A percentile compares a stretch with the other conserved stretches of the same genome.
Conservation (phyloP, 1,140 invertebrate species). For the Euura lappo region DNA sequence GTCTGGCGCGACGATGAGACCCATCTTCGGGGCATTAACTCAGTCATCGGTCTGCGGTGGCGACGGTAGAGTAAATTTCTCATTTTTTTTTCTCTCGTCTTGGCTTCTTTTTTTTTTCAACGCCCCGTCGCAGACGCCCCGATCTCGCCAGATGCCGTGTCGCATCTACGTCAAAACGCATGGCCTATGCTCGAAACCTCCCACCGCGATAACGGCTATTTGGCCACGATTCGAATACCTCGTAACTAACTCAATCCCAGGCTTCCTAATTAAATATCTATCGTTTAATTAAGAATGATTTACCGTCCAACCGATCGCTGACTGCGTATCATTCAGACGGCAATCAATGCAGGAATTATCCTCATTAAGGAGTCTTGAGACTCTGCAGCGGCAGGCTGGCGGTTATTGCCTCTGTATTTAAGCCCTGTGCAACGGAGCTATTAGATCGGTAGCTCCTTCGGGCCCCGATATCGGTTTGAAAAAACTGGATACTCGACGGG, state of each 20-base stretch:
- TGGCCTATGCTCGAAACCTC: constrained; percentile 36
- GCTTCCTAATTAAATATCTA: constrained; percentile 55
- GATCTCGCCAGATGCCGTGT: background rate
- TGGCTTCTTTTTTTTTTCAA: background rate
- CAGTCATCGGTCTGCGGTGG: too few species aligned
- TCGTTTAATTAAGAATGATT: constrained; percentile 60
- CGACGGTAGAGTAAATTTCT: background rate
- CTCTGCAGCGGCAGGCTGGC: background rate
- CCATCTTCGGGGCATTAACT: too few species aligned
- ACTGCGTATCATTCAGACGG: constrained; percentile 40
- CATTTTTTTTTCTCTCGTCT: background rate
- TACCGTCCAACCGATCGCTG: constrained; percentile 36
- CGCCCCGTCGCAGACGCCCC: background rate
- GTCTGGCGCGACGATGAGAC: too few species aligned
- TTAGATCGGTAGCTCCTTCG: constrained; percentile 48
- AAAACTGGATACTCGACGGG: constrained; percentile 54
- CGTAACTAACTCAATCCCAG: constrained; percentile 52
- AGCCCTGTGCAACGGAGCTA: constrained; percentile 33
- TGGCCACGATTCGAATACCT: constrained; percentile 40
- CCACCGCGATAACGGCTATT: constrained; percentile 41
- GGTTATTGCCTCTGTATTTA: background rate
- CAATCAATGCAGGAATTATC: constrained; percentile 59
- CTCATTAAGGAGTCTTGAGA: constrained; percentile 44
- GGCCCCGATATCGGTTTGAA: constrained; percentile 23
- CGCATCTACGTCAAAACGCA: background rate